A percentile compares a stretch with the other conserved stretches of the same genome.
Evolutionary conservation across 2,113 vertebrate genomes (phyloP).

Genomic region (Nasalis larvatus): DNA sequence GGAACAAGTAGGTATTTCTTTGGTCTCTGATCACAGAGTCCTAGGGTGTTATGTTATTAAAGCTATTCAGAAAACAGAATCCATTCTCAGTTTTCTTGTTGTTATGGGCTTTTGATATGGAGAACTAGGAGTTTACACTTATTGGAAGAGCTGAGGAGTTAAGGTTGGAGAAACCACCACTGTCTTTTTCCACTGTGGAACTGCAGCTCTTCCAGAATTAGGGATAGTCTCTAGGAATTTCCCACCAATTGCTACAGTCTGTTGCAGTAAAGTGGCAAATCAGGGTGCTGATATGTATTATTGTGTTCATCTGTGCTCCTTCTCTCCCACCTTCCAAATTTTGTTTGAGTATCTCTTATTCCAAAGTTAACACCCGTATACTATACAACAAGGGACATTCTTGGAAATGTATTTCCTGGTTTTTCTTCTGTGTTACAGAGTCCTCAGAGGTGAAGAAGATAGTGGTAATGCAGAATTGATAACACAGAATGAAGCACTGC

Average conservation of each 20-base stretch:
- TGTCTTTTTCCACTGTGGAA: not conserved
- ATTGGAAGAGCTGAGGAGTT: not conserved
- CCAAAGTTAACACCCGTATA: not conserved
- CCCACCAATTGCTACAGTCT: not conserved
- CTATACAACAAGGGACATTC: not conserved
- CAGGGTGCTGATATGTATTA: not conserved
- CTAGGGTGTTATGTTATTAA: not conserved
- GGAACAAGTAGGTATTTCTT: not conserved
- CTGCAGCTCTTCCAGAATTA: not conserved
- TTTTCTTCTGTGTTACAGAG: not conserved
- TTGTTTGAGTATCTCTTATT: not conserved
- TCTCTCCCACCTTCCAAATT: not conserved
- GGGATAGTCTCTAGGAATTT: not conserved
- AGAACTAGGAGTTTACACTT: not conserved
- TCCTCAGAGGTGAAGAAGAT: not conserved
- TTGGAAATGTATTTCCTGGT: not conserved
- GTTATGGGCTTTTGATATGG: not conserved
- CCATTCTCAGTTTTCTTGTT: not conserved
- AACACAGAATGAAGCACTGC: not conserved
- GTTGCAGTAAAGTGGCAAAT: not conserved
- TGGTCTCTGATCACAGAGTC: not conserved
- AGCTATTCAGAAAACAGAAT: not conserved
- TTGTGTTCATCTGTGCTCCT: not conserved
- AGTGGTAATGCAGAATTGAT: not conserved
- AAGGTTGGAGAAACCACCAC: not conserved